A percentile compares a stretch with the other conserved stretches of the same genome.
Evolutionary conservation across 2,888 invertebrate genomes (phyloP).

Genomic region (Agonopterix subpropinquella): DNA sequence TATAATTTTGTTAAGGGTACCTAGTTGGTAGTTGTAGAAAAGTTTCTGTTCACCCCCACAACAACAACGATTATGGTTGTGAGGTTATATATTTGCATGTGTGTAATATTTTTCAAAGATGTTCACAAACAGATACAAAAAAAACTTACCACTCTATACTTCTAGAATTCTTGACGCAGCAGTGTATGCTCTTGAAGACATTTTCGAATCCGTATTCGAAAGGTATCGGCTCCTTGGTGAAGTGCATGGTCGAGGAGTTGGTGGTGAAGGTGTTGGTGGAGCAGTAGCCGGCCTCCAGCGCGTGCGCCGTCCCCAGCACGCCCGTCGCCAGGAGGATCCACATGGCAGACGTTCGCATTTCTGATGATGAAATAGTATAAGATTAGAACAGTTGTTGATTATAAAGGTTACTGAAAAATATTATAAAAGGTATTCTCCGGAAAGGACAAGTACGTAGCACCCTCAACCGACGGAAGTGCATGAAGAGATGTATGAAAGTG

Average conservation of each 20-base stretch:
- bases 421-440: too few relatives aligned
- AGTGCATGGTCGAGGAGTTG: constrained; percentile 79
- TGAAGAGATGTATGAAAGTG: too few relatives aligned
- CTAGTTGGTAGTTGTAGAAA: too few relatives aligned
- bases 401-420: too few relatives aligned
- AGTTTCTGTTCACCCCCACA: too few relatives aligned
- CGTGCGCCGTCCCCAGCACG: constrained; percentile 29
- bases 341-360: constrained; percentile 38
- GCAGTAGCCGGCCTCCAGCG: constrained; percentile 69
- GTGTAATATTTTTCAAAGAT: too few relatives aligned
- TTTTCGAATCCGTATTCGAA: constrained; percentile 81
- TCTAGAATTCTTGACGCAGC: constrained; percentile 84
- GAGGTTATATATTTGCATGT: too few relatives aligned
- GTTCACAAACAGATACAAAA: neutral
- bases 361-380: neutral
- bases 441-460: too few relatives aligned
- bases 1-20: too few relatives aligned
- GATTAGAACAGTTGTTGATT: neutral
- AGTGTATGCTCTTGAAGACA: constrained; percentile 84
- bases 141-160: constrained; percentile 86
- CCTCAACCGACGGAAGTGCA: too few relatives aligned
- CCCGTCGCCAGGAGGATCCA: constrained; percentile 39
- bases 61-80: too few relatives aligned
- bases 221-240: constrained; percentile 82
- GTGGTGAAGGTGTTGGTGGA: constrained; percentile 74